Conservation (phyloP, 1,140 invertebrate genomes). For the Linepithema humile region DNA sequence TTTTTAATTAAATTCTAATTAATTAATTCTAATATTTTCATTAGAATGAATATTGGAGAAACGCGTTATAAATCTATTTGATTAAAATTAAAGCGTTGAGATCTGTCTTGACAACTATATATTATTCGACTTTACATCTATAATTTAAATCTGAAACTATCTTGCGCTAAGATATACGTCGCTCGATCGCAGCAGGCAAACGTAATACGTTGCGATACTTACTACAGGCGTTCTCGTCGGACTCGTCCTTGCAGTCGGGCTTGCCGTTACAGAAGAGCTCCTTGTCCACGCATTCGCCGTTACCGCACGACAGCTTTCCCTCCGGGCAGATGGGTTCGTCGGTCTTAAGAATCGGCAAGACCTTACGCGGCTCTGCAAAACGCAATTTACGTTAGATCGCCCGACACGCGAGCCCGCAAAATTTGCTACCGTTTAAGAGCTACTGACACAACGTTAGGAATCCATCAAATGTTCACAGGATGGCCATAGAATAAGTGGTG, state of each 20-base stretch:
- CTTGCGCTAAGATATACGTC: background rate
- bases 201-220: constrained; percentile 83
- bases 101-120: no score
- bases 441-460: background rate
- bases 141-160: background rate
- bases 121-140: background rate
- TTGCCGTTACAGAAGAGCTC: constrained; percentile 97
- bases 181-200: background rate
- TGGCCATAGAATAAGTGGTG: background rate
- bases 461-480: background rate
- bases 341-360: constrained; percentile 94
- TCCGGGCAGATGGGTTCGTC: constrained; percentile 95
- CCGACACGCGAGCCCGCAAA: background rate
- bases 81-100: no score
- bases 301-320: constrained; percentile 94
- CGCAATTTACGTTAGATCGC: constrained; percentile 57
- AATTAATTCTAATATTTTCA: no score
- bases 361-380: constrained; percentile 93
- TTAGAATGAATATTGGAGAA: no score
- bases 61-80: no score
- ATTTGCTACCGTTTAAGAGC: background rate
- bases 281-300: constrained; percentile 95
- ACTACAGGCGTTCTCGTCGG: constrained; percentile 98
- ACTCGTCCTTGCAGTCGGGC: constrained; percentile 96
- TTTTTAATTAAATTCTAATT: no score